Conservation (phyloP, 37 sponge, comb jelly and placozoan species). For the Spongia lamella region DNA sequence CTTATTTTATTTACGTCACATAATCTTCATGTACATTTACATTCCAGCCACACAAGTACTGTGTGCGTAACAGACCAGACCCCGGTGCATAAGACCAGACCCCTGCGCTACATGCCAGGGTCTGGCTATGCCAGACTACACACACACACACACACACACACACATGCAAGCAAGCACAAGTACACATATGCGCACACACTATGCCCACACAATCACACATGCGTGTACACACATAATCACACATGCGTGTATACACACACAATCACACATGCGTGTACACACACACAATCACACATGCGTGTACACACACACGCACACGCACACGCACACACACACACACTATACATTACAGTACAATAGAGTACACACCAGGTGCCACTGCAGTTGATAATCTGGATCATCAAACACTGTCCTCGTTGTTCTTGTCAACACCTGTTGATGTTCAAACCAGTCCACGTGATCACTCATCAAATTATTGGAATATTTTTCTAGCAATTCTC, state of each 20-base stretch:
- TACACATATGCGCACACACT: constrained; percentile 22
- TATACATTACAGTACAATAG: not conserved
- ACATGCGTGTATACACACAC: constrained; percentile 29
- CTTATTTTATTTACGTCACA: too few relatives aligned
- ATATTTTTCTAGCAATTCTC: too few relatives aligned
- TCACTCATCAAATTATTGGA: too few relatives aligned
- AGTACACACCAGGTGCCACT: constrained; percentile 27
- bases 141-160: constrained; percentile 23
- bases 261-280: constrained; percentile 2
- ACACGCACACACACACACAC: constrained; percentile 32
- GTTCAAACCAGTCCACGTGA: constrained; percentile 4
- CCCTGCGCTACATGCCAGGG: too few relatives aligned
- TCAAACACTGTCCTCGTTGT: constrained; percentile 4
- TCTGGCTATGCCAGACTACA: too few relatives aligned
- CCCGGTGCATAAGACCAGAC: too few relatives aligned
- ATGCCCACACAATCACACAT: constrained; percentile 13
- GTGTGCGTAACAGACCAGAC: too few relatives aligned
- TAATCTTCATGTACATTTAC: too few relatives aligned
- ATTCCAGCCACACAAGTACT: too few relatives aligned
- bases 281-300: constrained; percentile 17
- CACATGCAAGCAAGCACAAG: constrained; percentile 4
- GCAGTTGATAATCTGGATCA: not conserved
- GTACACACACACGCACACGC: constrained; percentile 17
- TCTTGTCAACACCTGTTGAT: not conserved
- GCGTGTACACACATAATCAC: constrained; percentile 14